phyloP scores from a whole-genome alignment of 1,140 invertebrate genomes.

The Drosophila navojoa region DNA sequence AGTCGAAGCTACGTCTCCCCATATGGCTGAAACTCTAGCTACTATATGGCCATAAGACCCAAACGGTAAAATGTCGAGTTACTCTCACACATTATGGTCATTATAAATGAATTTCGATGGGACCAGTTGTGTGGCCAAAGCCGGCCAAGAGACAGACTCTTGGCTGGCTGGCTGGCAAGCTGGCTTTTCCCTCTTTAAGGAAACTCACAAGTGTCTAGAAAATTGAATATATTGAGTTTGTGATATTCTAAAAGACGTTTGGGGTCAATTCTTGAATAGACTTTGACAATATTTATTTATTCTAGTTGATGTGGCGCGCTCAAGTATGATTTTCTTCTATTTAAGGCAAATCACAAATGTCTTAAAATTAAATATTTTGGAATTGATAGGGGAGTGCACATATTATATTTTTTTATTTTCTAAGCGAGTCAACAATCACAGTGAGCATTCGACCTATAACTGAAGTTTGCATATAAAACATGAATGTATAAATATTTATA shows the following conservation, averaged over 20 bases:
- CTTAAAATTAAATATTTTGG: too few relatives aligned
- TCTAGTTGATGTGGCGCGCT: too few relatives aligned
- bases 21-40: conserved; percentile 7
- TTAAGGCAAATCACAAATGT: too few relatives aligned
- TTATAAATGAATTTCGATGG: conserved; percentile 46
- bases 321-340: too few relatives aligned
- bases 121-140: conserved; percentile 38
- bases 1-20: conserved; percentile 14
- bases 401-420: too few relatives aligned
- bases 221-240: background rate
- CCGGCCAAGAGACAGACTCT: conserved; percentile 10
- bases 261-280: too few relatives aligned
- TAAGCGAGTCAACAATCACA: too few relatives aligned
- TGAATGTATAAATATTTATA: too few relatives aligned
- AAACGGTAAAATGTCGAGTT: conserved; percentile 41
- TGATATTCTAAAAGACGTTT: background rate
- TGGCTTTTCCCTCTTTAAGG: background rate
- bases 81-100: conserved; percentile 44
- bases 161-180: background rate
- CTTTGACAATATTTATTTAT: too few relatives aligned
- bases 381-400: too few relatives aligned
- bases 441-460: too few relatives aligned
- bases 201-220: background rate
- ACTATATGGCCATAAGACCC: conserved; percentile 23
- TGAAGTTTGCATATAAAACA: too few relatives aligned